These are phyloP conservation scores for Chymomyza fuscimana DNA, from an alignment of 2,888 invertebrate species.

Conservation along the genomic window DNA sequence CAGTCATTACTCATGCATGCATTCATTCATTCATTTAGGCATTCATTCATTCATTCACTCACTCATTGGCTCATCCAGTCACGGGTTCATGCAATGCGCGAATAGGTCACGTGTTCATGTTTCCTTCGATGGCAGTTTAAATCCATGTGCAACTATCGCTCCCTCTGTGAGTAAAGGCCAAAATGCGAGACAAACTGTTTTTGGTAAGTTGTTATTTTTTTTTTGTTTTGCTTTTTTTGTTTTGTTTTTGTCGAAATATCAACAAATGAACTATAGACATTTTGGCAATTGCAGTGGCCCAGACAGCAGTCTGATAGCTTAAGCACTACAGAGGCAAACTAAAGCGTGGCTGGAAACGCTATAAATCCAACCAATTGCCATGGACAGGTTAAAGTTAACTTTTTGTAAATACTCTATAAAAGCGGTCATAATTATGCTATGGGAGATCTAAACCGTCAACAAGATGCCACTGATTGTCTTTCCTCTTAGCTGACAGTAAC, in stretches of 20 bases:
- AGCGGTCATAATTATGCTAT: too few relatives aligned
- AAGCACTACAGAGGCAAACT: not conserved
- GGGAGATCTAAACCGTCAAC: too few relatives aligned
- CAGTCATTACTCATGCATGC: conserved; percentile 14
- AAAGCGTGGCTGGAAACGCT: not conserved
- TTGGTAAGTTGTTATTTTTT: conserved; percentile 5
- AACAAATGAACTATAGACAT: conserved; percentile 75
- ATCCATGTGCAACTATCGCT: conserved; percentile 13
- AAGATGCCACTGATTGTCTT: too few relatives aligned
- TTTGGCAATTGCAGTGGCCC: conserved; percentile 60
- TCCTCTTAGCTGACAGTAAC: too few relatives aligned
- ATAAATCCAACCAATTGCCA: not conserved
- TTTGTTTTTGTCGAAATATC: conserved; percentile 60
- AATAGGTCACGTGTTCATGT: conserved; percentile 17
- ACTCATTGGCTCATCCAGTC: conserved; percentile 5
- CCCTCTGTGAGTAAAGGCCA: conserved; percentile 55
- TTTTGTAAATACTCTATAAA: conserved; percentile 6
- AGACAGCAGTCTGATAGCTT: not conserved
- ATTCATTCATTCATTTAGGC: conserved; percentile 28
- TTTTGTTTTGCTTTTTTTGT: conserved; percentile 22
- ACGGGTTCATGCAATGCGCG: conserved; percentile 10
- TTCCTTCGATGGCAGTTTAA: conserved; percentile 11
- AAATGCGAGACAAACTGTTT: conserved; percentile 45
- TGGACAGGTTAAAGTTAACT: conserved; percentile 10
- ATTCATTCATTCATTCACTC: conserved; percentile 26